Evolutionary conservation across 2,113 vertebrate species (phyloP).

Genomic region (Odobenus rosmarus): DNA sequence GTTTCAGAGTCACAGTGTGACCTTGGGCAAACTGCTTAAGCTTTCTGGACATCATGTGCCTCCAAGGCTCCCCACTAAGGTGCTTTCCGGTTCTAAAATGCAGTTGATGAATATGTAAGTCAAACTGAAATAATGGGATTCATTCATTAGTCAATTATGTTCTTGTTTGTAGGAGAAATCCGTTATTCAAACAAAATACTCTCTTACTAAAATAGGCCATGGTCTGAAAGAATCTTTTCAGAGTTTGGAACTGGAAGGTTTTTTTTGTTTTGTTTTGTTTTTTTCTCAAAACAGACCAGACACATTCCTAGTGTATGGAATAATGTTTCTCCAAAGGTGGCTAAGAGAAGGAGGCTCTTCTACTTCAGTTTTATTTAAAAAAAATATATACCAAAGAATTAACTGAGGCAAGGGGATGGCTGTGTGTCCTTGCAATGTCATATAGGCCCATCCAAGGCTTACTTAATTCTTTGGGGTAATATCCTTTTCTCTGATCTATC

Average conservation of each 20-base stretch:
- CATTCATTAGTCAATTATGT: not conserved
- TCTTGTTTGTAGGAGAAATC: not conserved
- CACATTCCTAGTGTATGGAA: not conserved
- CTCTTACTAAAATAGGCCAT: not conserved
- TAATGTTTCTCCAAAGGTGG: not conserved
- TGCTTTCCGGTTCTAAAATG: constrained; percentile 25
- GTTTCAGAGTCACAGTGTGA: not conserved
- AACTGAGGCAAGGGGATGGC: not conserved
- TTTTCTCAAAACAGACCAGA: not conserved
- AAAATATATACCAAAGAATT: not conserved
- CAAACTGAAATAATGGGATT: not conserved
- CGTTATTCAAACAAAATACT: not conserved
- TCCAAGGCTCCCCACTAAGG: not conserved
- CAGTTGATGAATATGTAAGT: not conserved
- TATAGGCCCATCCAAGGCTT: not conserved
- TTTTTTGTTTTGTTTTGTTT: not conserved
- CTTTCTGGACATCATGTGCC: not conserved
- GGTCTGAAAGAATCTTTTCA: not conserved
- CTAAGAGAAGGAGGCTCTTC: not conserved
- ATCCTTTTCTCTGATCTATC: not conserved
- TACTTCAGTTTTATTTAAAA: not conserved
- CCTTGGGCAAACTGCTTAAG: constrained; percentile 1
- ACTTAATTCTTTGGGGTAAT: not conserved
- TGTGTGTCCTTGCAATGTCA: not conserved
- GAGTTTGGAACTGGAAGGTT: not conserved